Percentiles rank a stretch among this genome's conserved stretches.
Evolutionary conservation across 1,140 invertebrate genomes (phyloP).

Genomic region (Oncopeltus fasciatus): DNA sequence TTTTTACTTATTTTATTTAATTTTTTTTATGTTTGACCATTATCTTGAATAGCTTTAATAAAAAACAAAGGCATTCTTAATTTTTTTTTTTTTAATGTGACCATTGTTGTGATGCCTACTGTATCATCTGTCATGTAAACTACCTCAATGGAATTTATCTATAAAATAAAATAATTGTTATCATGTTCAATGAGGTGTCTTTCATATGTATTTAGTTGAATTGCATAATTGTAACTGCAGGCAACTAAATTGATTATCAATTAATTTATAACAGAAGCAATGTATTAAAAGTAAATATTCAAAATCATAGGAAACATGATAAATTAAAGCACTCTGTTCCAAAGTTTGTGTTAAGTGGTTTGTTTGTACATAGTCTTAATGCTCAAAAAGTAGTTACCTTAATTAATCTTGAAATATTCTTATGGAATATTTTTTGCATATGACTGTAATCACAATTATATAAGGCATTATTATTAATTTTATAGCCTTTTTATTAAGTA

Average conservation of each 20-base stretch:
- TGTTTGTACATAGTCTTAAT: constrained; percentile 19
- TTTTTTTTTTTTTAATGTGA: not conserved
- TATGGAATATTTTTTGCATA: constrained; percentile 9
- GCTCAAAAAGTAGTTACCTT: constrained; percentile 18
- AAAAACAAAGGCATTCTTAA: too few species aligned
- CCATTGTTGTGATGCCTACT: not conserved
- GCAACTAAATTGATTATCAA: constrained; percentile 8
- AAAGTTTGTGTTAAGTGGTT: not conserved
- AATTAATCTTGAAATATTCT: not conserved
- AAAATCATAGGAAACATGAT: not conserved
- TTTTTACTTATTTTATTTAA: too few species aligned
- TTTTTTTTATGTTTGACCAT: too few species aligned
- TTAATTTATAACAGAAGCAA: not conserved
- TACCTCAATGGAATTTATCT: not conserved
- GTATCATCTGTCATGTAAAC: not conserved
- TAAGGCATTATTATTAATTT: not conserved
- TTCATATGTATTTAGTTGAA: constrained; percentile 5
- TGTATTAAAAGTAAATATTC: not conserved
- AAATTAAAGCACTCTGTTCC: not conserved
- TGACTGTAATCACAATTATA: not conserved
- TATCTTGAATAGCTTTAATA: too few species aligned
- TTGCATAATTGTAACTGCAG: constrained; percentile 8
- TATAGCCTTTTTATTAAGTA: not conserved
- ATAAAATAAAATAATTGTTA: constrained; percentile 3
- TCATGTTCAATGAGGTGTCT: not conserved